Conservation (phyloP, 2,113 vertebrate genomes). For the Oceanodroma tethys region DNA sequence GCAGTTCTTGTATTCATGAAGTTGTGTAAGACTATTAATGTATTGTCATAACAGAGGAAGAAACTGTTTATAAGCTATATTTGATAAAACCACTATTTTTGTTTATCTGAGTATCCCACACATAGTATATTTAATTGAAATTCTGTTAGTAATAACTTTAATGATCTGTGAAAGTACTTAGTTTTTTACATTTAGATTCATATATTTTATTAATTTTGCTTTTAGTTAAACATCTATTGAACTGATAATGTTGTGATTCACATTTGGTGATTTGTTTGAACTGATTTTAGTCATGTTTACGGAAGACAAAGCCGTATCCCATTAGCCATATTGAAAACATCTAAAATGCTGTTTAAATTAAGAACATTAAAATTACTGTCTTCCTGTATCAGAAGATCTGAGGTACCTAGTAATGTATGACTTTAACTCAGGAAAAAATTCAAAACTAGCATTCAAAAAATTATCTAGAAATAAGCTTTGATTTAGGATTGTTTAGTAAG, state of each 20-base stretch:
- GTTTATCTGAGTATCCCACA: background rate
- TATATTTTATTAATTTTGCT: background rate
- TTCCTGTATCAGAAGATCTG: background rate
- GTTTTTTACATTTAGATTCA: background rate
- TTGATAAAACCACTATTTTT: conserved; percentile 18
- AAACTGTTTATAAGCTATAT: background rate
- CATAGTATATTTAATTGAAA: background rate
- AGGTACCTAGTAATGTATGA: background rate
- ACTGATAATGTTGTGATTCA: background rate
- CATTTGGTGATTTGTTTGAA: background rate
- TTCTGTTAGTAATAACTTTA: background rate
- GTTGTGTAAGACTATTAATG: background rate
- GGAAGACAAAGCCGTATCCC: background rate
- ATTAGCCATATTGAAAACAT: background rate
- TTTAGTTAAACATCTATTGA: background rate
- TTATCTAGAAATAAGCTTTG: background rate
- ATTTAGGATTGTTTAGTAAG: background rate
- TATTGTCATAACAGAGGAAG: background rate
- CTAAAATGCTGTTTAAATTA: background rate
- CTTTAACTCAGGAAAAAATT: background rate
- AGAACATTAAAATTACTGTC: background rate
- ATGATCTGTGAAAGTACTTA: background rate
- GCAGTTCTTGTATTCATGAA: background rate
- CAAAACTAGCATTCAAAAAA: background rate
- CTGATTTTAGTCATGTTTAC: background rate